Base-by-base conservation (phyloP, 1,140 invertebrate species). In the Zaprionus africanus region DNA sequence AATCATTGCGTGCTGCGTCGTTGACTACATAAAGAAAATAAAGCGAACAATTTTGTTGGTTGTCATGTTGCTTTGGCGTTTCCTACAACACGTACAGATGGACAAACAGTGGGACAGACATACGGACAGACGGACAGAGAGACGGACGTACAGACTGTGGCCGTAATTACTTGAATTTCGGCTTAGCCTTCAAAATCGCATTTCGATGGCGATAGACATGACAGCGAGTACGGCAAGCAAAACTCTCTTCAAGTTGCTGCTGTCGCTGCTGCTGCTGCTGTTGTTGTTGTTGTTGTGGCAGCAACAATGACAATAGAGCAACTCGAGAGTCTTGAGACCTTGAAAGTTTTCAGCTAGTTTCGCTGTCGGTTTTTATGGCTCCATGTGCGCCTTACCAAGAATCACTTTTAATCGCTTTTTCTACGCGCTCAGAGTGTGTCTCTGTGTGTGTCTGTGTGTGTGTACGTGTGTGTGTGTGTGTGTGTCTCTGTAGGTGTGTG, bases 391-490 rank as follows among this genome's bases (percentile, higher is more conserved):
- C 60, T 87, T 90, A 90, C 77, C 82, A 81, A 90, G 79, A 90
- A 86, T 91, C 72, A 70, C 34, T 76, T 86, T 90, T 82, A 75
- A 87, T 88, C 66, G 73, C 78, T 70, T 88, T 81, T 82, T 79
- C 62, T 83, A 46, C 68, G 61, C 41, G 7, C 61, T 31, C 0
- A 0, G 1, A 57, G 46, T 59, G 17, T n/a, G 15, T 38, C 28
- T 46, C 4, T 53, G 6, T 26, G 6, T 60, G 26, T 56, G 13
- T 58, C 12, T 53, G 38, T 5, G 4, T 22, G 19, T 19, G 69
- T 53, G 38, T 5, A 1, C 15, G 19, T 19, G 69, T 71, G 43
- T 64, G 24, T 22, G 7, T 22, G 24, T 43, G 34, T 51, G 53
- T 46, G 3, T 53, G 12, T 17, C 3, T 51, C 13, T 43, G 9